A percentile compares a stretch with the other conserved stretches of the same genome.
Conservation (phyloP, 2,113 vertebrate species). For the Brachyistius frenatus region DNA sequence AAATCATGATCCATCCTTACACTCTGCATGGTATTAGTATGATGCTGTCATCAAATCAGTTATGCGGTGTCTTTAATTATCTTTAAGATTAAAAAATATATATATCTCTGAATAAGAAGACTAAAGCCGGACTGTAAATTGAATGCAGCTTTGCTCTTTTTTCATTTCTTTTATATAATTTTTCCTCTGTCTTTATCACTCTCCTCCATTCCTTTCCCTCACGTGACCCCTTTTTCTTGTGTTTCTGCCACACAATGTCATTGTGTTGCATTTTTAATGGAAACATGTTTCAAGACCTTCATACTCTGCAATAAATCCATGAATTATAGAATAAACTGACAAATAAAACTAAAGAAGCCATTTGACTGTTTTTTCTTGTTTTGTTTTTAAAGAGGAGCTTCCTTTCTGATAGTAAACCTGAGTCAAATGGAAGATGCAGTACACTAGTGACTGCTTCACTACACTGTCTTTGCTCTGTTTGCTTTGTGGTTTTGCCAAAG, state of each 20-base stretch:
- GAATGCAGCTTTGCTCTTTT: background rate
- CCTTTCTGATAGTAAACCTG: constrained; percentile 26
- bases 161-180: background rate
- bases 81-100: too few species aligned
- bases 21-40: too few species aligned
- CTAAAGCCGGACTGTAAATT: constrained; percentile 6
- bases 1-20: too few species aligned
- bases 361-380: constrained; percentile 18
- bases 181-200: background rate
- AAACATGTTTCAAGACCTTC: constrained; percentile 58
- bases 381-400: constrained; percentile 16
- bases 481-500: constrained; percentile 34
- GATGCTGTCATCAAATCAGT: too few species aligned
- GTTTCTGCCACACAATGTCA: constrained; percentile 58
- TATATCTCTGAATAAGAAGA: too few species aligned
- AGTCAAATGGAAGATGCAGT: constrained; percentile 26
- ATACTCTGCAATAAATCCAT: constrained; percentile 65
- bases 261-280: constrained; percentile 73
- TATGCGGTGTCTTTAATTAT: too few species aligned
- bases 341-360: constrained; percentile 64
- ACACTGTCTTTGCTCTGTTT: constrained; percentile 15
- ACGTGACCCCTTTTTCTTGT: constrained; percentile 47
- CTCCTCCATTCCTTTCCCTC: constrained; percentile 21
- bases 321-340: constrained; percentile 72
- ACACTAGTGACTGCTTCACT: constrained; percentile 1